Conservation (phyloP, 2,113 vertebrate species). For the Mastomys coucha region DNA sequence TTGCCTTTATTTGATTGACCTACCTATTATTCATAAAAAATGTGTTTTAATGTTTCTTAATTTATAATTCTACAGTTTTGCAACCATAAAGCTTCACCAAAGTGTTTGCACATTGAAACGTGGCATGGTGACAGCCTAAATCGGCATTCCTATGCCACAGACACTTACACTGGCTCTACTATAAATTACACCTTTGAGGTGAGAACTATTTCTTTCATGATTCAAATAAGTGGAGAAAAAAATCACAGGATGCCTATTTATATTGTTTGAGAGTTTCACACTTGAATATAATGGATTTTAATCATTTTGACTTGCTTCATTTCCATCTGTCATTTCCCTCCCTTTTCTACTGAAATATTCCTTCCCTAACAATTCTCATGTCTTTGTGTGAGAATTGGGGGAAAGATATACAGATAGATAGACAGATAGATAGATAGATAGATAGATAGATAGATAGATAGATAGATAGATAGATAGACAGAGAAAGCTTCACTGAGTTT, state of each 20-base stretch:
- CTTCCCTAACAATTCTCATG: neutral
- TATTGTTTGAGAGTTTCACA: neutral
- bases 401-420: neutral
- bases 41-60: neutral
- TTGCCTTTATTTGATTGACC: neutral
- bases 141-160: neutral
- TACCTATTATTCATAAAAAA: neutral
- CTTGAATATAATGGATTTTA: neutral
- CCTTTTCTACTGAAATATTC: neutral
- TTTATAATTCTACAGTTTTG: neutral
- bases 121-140: too few relatives aligned
- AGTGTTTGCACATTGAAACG: neutral
- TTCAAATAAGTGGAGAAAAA: neutral
- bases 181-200: neutral
- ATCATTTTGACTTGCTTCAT: neutral
- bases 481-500: neutral
- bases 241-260: neutral
- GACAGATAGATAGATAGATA: neutral
- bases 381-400: neutral
- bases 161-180: neutral
- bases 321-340: neutral
- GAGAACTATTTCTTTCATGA: neutral
- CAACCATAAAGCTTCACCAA: too few relatives aligned
- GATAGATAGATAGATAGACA: neutral
- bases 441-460: neutral